These are phyloP conservation scores for Hemiprocne comata DNA, from an alignment of 2,113 vertebrate species.

Conservation along the genomic window DNA sequence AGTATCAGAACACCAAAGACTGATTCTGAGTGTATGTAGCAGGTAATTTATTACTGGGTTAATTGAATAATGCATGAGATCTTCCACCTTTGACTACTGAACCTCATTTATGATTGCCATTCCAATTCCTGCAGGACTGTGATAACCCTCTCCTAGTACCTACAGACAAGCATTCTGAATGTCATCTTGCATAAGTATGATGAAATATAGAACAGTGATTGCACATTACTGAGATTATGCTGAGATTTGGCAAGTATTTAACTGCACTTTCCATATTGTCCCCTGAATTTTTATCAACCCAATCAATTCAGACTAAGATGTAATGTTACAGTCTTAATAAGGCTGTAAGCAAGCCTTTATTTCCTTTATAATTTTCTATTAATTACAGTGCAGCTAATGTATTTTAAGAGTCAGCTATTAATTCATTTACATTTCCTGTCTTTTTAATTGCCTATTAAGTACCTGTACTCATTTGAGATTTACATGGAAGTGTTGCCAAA, in stretches of 20 bases:
- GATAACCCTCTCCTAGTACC: not conserved
- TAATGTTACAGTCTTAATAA: slow-evolving; percentile 43
- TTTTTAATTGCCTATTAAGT: slow-evolving; percentile 67
- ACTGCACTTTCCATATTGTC: not conserved
- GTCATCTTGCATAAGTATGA: not conserved
- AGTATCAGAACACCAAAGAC: not conserved
- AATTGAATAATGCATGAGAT: slow-evolving; percentile 5
- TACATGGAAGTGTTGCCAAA: slow-evolving; percentile 43
- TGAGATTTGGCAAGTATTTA: not conserved
- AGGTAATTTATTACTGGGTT: not conserved
- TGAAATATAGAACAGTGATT: not conserved
- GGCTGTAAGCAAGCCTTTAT: slow-evolving; percentile 42
- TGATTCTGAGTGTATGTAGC: not conserved
- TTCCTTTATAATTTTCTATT: slow-evolving; percentile 61
- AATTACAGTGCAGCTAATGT: slow-evolving; percentile 52
- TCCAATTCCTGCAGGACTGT: not conserved
- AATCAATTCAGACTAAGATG: slow-evolving; percentile 1
- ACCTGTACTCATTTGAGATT: slow-evolving; percentile 40
- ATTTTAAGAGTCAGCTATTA: slow-evolving; percentile 58
- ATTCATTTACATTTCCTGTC: slow-evolving; percentile 55
- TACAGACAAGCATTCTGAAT: not conserved
- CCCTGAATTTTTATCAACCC: slow-evolving; percentile 7
- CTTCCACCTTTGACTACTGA: not conserved
- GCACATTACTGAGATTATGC: not conserved
- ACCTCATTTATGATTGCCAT: not conserved